These are phyloP conservation scores for Acleris cristana DNA, from an alignment of 2,888 invertebrate species.

Conservation along the genomic window DNA sequence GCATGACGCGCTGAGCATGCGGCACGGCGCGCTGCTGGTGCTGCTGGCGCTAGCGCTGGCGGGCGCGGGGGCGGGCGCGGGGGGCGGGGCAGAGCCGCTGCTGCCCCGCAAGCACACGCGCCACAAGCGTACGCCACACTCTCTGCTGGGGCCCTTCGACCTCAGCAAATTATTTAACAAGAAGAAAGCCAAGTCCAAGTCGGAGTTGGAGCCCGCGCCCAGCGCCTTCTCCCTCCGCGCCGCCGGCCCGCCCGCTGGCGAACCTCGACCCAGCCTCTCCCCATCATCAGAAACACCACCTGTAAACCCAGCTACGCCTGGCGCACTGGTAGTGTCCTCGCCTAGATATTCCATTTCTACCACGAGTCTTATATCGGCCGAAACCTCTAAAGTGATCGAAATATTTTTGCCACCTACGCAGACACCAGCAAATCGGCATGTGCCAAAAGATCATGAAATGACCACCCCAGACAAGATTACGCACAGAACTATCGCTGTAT, in stretches of 20 bases:
- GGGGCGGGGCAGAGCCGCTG: background rate
- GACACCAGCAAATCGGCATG: background rate
- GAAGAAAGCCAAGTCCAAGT: constrained; percentile 48
- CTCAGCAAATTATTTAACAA: constrained; percentile 65
- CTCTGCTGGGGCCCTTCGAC: constrained; percentile 69
- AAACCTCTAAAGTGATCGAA: background rate
- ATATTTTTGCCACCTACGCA: background rate
- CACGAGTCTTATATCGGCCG: background rate
- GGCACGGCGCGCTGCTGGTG: constrained; percentile 9
- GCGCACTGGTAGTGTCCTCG: background rate
- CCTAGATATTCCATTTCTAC: background rate
- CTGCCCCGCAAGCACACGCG: constrained; percentile 33
- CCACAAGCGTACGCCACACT: constrained; percentile 54
- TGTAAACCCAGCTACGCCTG: background rate
- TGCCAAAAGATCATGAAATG: background rate
- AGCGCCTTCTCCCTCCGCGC: constrained; percentile 53
- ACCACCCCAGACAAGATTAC: background rate
- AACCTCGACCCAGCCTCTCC: background rate
- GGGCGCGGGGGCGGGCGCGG: background rate
- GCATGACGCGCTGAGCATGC: constrained; percentile 25
- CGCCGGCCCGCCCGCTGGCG: constrained; percentile 8
- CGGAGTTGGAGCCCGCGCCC: constrained; percentile 42
- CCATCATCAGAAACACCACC: background rate
- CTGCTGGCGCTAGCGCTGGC: constrained; percentile 24
- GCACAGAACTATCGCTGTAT: background rate